Percentiles rank a stretch among this genome's conserved stretches.
phyloP scores from a whole-genome alignment of 2,113 vertebrate species.

The Daboia siamensis region DNA sequence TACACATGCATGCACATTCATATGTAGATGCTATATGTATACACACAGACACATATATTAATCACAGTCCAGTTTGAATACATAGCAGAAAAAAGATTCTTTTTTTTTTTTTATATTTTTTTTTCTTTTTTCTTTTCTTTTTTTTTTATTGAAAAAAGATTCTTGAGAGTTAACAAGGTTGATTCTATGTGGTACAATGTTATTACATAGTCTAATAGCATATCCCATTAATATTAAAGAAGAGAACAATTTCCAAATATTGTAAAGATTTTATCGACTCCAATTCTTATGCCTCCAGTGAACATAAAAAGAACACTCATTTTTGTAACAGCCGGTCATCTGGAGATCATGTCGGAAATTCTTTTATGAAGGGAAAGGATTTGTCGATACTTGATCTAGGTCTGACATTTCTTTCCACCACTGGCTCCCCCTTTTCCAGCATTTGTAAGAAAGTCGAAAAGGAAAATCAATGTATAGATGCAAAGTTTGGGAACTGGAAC shows the following conservation, averaged over 20 bases:
- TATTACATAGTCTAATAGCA: not conserved
- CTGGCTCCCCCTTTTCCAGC: not conserved
- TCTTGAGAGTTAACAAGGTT: not conserved
- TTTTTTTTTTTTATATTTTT: too few species aligned
- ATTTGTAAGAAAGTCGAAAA: not conserved
- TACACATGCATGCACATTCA: not conserved
- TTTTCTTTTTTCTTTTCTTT: too few species aligned
- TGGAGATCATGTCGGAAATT: not conserved
- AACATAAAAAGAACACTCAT: not conserved
- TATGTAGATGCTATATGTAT: not conserved
- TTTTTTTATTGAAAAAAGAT: not conserved
- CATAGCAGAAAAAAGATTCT: not conserved
- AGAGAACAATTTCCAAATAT: not conserved
- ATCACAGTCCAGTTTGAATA: not conserved
- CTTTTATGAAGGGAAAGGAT: not conserved
- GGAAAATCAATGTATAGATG: not conserved
- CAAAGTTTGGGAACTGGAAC: not conserved
- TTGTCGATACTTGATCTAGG: not conserved
- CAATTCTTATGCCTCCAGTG: not conserved
- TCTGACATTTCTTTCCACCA: not conserved
- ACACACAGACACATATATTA: too few species aligned
- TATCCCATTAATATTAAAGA: not conserved
- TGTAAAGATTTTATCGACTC: not conserved
- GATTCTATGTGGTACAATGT: not conserved
- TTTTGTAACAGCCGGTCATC: not conserved